Conservation (phyloP, 2,113 vertebrate genomes). For the Megaleporinus macrocephalus region DNA sequence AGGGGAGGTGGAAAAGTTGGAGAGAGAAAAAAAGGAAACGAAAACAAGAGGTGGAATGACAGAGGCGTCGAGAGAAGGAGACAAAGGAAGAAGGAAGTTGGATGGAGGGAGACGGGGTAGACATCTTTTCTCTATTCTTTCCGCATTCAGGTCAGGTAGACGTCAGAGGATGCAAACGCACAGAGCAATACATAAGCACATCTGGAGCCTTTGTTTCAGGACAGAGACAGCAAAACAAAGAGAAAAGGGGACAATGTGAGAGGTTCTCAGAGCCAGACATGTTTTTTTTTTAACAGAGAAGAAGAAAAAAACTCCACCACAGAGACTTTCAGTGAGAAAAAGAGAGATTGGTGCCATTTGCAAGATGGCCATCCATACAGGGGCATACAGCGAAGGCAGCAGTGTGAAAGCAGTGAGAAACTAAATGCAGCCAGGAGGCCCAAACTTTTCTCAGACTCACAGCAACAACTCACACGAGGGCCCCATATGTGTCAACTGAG, state of each 20-base stretch:
- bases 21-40: slow-evolving; percentile 56
- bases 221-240: slow-evolving; percentile 54
- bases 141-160: neutral
- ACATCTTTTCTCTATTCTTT: slow-evolving; percentile 16
- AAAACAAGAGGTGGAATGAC: slow-evolving; percentile 47
- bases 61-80: slow-evolving; percentile 16
- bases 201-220: neutral
- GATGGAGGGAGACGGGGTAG: neutral
- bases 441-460: neutral
- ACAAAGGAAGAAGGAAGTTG: slow-evolving; percentile 57
- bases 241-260: slow-evolving; percentile 59
- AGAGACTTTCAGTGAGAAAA: slow-evolving; percentile 43
- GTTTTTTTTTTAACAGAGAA: slow-evolving; percentile 68
- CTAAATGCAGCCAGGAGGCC: neutral
- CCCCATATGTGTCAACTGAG: slow-evolving; percentile 31
- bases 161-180: slow-evolving; percentile 37
- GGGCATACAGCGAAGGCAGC: slow-evolving; percentile 71
- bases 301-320: slow-evolving; percentile 44
- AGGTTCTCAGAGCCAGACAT: slow-evolving; percentile 75
- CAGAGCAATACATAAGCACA: slow-evolving; percentile 45
- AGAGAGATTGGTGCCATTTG: slow-evolving; percentile 58
- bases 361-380: slow-evolving; percentile 62
- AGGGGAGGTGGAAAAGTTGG: slow-evolving; percentile 57
- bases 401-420: slow-evolving; percentile 53
- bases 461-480: neutral